Conservation (phyloP, 2,113 vertebrate species). For the Hylia prasina region DNA sequence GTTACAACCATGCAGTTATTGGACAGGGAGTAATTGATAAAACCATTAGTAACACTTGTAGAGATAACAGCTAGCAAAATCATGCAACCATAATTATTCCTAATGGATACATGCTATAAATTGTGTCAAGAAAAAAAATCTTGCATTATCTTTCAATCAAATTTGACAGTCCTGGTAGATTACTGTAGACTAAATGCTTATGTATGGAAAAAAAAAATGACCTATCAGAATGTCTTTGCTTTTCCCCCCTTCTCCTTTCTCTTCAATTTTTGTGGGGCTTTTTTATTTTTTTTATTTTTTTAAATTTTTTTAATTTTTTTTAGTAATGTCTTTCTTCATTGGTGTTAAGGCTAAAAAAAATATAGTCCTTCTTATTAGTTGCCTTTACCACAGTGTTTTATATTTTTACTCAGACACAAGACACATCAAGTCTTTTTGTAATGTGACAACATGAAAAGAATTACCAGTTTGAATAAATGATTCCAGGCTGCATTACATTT, state of each 20-base stretch:
- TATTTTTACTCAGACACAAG: conserved; percentile 49
- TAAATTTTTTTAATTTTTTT: no score
- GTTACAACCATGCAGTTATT: conserved; percentile 95
- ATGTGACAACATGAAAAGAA: conserved; percentile 53
- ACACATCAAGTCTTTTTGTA: conserved; percentile 28
- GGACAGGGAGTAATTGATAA: conserved; percentile 95
- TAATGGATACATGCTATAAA: conserved; percentile 96
- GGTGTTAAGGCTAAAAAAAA: conserved; percentile 35
- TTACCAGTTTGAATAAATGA: conserved; percentile 54
- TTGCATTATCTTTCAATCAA: conserved; percentile 87
- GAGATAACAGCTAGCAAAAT: conserved; percentile 96
- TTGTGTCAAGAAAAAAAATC: conserved; percentile 84
- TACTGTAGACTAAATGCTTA: conserved; percentile 72
- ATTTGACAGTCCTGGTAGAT: conserved; percentile 79
- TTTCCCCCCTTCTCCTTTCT: not conserved
- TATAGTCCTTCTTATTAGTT: conserved; percentile 28
- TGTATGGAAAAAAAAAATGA: conserved; percentile 65
- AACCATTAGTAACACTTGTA: conserved; percentile 99
- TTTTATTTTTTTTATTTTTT: not conserved
- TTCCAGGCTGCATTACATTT: conserved; percentile 41
- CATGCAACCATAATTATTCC: conserved; percentile 93
- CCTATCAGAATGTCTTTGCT: conserved; percentile 65
- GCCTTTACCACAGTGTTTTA: conserved; percentile 24
- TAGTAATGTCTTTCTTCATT: conserved; percentile 10
- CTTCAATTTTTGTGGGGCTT: conserved; percentile 30